Evolutionary conservation across 2,797 vertebrate species (phyloP), one percentile per base, ranked within the genome.

Genomic region (Remorina albescens): DNA sequence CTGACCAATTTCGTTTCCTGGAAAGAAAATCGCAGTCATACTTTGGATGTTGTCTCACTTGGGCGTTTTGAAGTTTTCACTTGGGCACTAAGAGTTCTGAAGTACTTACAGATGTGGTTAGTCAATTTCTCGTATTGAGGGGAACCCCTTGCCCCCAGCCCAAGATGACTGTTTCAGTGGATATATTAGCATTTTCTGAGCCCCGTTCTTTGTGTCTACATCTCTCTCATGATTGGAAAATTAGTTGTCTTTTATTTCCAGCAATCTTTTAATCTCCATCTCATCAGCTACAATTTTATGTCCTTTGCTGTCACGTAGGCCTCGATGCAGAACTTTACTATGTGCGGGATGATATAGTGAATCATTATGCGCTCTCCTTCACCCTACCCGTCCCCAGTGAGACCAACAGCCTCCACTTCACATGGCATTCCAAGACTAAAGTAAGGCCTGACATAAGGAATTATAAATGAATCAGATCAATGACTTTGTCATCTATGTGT

Each of bases 281-380:
- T 85, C n/a, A 65, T 32, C 36, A 55, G n/a, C n/a, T 75, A 0
- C 46, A 41, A 56, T 74, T 58, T 25, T 12, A 12, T 41, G 28
- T 58, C 46, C 2, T 70, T 42, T 79, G 32, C 80, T 59, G 8
- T 71, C 41, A 25, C 74, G 42, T 93, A 99, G 98, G 98, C 89
- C 94, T 99, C 5, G 96, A 99, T 82, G 98, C 98, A 58, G 97
- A 99, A 88, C 92, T 99, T 76, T 99, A 97, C 78, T 99, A 99
- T 0, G 96, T 99, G 85, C 95, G 98, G 76, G 96, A 99, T 54
- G 96, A 97, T 57, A 94, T 98, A 87, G 95, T 99, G 76, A 99
- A 96, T 93, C 93, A 96, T 85, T 97, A 97, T 0, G 98, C 98
- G 0, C 94, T 99, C n/a, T 98, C 97, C 78, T 99, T 99, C 94